Conservation (phyloP, 1,140 invertebrate species). For the Hypsibius dujardini region DNA sequence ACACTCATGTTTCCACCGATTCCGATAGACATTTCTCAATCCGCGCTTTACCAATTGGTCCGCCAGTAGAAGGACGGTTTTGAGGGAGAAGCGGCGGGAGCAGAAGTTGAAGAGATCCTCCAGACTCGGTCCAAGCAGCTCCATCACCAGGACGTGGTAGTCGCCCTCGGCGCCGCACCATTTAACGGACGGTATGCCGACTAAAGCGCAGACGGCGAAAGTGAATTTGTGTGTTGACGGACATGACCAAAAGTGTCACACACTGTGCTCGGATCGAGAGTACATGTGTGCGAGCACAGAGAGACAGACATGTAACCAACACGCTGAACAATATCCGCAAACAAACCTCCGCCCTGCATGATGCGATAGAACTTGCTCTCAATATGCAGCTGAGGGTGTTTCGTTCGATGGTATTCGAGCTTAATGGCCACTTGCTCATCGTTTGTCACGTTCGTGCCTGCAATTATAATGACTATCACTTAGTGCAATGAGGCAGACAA, state of each 20-base stretch:
- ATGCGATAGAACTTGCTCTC: conserved; percentile 97
- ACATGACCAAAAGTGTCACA: too few relatives aligned
- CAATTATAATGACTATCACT: conserved; percentile 29
- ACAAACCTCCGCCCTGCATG: conserved; percentile 90
- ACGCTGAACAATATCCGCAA: too few relatives aligned
- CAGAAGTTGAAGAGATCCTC: conserved; percentile 99
- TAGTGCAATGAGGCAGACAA: neutral
- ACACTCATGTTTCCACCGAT: conserved; percentile 6
- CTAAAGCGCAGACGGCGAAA: conserved; percentile 37
- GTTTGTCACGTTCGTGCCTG: conserved; percentile 88
- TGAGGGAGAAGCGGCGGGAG: conserved; percentile 80
- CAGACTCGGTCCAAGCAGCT: conserved; percentile 82
- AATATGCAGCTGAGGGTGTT: conserved; percentile 95
- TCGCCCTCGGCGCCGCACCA: conserved; percentile 96
- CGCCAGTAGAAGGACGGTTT: conserved; percentile 88
- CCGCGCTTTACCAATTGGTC: conserved; percentile 63
- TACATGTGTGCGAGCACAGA: too few relatives aligned
- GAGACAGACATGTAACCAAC: too few relatives aligned
- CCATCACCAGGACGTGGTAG: conserved; percentile 99
- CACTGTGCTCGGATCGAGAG: too few relatives aligned
- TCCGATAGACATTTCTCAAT: neutral
- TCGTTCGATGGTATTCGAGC: conserved; percentile 95
- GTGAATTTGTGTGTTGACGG: too few relatives aligned
- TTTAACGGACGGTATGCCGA: conserved; percentile 86
- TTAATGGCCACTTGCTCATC: conserved; percentile 98